Evolutionary conservation across 2,888 invertebrate species (phyloP).

Genomic region (Napeogenes sylphis): DNA sequence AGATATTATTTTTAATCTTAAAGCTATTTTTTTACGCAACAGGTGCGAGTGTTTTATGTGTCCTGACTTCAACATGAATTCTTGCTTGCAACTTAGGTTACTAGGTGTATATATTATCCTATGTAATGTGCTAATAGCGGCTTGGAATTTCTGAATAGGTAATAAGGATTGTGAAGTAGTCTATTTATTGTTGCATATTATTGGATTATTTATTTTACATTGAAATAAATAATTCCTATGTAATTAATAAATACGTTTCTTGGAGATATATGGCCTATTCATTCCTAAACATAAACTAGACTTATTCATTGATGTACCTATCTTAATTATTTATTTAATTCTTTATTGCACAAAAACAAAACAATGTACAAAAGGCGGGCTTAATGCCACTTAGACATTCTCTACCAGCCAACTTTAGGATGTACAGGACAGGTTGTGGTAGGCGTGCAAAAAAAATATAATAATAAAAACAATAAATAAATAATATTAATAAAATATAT

Average conservation of each 20-base stretch:
- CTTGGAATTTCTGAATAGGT: conserved; percentile 18
- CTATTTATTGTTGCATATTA: conserved; percentile 16
- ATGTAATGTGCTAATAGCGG: conserved; percentile 1
- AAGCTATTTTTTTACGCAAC: conserved; percentile 37
- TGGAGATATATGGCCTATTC: no score
- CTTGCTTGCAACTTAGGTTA: conserved; percentile 27
- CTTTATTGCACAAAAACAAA: no score
- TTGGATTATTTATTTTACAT: conserved; percentile 9
- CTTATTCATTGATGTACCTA: no score
- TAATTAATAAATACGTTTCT: neutral
- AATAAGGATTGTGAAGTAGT: conserved; percentile 14
- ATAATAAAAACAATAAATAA: no score
- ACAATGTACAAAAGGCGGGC: no score
- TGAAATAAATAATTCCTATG: neutral
- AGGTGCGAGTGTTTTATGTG: conserved; percentile 53
- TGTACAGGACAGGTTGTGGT: no score
- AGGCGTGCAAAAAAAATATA: no score
- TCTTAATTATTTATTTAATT: no score
- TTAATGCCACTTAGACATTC: no score
- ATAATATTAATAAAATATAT: no score
- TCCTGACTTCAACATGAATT: conserved; percentile 49
- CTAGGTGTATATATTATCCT: neutral
- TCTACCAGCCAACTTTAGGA: no score
- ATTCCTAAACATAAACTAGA: no score
- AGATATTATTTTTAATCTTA: conserved; percentile 31